Conservation (phyloP, 2,888 invertebrate species). For the Thysanoteuthis rhombus region DNA sequence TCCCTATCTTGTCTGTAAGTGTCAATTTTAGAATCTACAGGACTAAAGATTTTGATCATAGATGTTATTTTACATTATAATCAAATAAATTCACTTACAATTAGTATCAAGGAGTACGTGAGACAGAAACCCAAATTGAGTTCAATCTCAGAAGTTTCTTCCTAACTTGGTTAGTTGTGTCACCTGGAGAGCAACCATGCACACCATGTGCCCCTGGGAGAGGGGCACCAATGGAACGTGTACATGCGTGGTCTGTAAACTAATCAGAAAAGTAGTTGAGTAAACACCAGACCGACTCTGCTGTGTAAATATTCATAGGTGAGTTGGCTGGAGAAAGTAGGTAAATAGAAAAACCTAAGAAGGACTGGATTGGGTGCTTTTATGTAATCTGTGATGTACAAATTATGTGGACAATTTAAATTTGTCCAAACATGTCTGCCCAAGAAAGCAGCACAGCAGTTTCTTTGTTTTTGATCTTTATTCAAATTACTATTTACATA, state of each 20-base stretch:
- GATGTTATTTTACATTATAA: neutral
- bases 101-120: neutral
- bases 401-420: neutral
- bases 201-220: neutral
- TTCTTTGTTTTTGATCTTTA: neutral
- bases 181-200: neutral
- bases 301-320: neutral
- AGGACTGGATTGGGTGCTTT: neutral
- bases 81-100: neutral
- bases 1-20: no score
- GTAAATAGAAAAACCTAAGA: neutral
- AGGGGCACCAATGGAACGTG: neutral
- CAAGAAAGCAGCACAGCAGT: neutral
- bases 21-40: neutral
- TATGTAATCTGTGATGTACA: neutral
- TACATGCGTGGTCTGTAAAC: neutral
- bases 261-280: neutral
- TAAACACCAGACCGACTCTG: neutral
- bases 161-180: slow-evolving; percentile 12
- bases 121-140: neutral
- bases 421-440: neutral
- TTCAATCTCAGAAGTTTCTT: neutral
- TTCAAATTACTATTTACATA: neutral
- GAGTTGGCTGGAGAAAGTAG: neutral
- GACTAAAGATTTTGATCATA: neutral